phyloP scores from a whole-genome alignment of 2,888 invertebrate genomes.

The Latrodectus hesperus region DNA sequence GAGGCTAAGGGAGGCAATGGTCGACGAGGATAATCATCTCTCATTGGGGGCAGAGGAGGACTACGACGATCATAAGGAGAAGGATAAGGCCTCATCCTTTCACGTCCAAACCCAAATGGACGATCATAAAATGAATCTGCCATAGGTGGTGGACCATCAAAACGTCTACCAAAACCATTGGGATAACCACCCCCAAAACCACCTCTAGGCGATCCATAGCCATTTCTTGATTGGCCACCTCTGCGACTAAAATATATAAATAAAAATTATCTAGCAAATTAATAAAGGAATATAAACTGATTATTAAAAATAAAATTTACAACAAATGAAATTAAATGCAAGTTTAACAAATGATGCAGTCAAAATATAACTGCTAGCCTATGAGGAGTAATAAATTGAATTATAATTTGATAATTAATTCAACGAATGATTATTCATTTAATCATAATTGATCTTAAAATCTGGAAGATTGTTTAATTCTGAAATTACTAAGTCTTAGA shows the following conservation, averaged over 20 bases:
- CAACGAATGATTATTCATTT: too few relatives aligned
- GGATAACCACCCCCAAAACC: conserved; percentile 35
- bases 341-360: too few relatives aligned
- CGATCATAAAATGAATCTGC: conserved; percentile 65
- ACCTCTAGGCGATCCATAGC: conserved; percentile 32
- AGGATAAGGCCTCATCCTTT: conserved; percentile 66
- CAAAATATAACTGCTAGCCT: too few relatives aligned
- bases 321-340: too few relatives aligned
- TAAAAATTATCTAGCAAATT: not conserved
- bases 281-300: not conserved
- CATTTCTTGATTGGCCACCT: conserved; percentile 21
- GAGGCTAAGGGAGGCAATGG: conserved; percentile 52
- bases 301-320: not conserved
- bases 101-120: conserved; percentile 37
- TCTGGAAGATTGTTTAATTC: too few relatives aligned
- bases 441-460: too few relatives aligned
- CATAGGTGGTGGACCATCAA: conserved; percentile 48
- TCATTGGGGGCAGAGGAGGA: conserved; percentile 38
- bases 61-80: conserved; percentile 58
- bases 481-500: too few relatives aligned
- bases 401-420: too few relatives aligned
- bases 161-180: conserved; percentile 37
- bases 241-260: conserved; percentile 34
- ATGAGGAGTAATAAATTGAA: too few relatives aligned
- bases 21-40: conserved; percentile 41